phyloP scores from a whole-genome alignment of 2,797 vertebrate genomes.

The Delichon dasypus region DNA sequence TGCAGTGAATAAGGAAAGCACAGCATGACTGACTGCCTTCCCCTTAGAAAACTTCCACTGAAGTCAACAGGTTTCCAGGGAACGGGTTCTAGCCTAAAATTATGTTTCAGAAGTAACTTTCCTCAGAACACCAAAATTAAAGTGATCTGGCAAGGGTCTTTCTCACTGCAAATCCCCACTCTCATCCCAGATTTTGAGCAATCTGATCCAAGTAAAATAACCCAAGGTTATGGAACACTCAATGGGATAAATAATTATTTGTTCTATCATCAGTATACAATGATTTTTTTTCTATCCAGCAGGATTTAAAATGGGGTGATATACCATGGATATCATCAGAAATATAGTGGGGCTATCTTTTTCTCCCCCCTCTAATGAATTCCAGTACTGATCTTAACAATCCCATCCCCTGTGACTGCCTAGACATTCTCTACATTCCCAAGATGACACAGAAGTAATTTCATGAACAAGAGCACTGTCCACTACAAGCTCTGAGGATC shows the following conservation, averaged over 20 bases:
- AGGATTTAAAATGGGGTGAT: background rate
- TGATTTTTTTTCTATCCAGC: background rate
- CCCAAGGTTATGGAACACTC: background rate
- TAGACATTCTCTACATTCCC: background rate
- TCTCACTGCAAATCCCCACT: background rate
- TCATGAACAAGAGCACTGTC: constrained; percentile 17
- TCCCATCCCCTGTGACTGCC: background rate
- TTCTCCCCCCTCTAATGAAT: background rate
- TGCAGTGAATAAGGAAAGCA: background rate
- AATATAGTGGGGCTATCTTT: background rate
- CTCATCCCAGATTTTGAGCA: background rate
- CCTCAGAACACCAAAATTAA: background rate
- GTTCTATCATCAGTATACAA: background rate
- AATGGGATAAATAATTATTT: background rate
- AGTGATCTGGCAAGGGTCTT: background rate
- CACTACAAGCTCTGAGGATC: background rate
- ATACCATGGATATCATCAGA: background rate
- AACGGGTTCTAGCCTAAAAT: background rate
- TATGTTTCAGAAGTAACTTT: background rate
- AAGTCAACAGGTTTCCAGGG: background rate
- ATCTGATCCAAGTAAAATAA: background rate
- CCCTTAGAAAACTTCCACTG: background rate
- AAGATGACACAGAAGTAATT: constrained; percentile 12
- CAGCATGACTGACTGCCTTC: background rate
- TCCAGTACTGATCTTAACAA: background rate